These are phyloP conservation scores for Xanthia togata DNA, from an alignment of 2,888 invertebrate species.

Conservation along the genomic window DNA sequence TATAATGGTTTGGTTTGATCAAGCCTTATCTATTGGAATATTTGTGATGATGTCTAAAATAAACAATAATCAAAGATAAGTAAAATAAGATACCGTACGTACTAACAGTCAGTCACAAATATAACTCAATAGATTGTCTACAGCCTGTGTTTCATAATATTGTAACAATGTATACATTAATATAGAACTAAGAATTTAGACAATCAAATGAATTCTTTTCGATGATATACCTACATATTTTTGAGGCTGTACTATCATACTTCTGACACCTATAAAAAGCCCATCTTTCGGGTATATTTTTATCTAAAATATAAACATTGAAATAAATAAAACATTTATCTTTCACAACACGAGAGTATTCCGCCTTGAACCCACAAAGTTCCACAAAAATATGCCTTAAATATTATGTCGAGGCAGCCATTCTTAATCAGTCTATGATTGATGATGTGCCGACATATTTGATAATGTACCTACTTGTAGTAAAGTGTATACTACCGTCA, in stretches of 20 bases:
- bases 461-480: slow-evolving; percentile 13
- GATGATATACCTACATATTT: neutral
- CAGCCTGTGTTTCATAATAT: neutral
- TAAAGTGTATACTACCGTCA: slow-evolving; percentile 8
- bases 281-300: neutral
- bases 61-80: neutral
- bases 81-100: neutral
- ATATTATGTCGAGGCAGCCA: slow-evolving; percentile 16
- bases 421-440: slow-evolving; percentile 45
- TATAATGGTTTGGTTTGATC: neutral
- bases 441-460: slow-evolving; percentile 43
- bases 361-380: neutral
- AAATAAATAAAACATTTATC: neutral
- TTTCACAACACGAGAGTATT: neutral
- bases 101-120: neutral
- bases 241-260: neutral
- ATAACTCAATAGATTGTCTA: too few relatives aligned
- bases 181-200: neutral
- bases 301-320: neutral
- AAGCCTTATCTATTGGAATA: neutral
- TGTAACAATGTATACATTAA: too few relatives aligned
- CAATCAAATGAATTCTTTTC: neutral
- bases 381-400: slow-evolving; percentile 12
- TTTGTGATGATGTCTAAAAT: neutral
- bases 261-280: neutral